Percentiles rank a stretch among this genome's conserved stretches.
These are phyloP conservation scores for Bothrops jararaca DNA, from an alignment of 2,113 vertebrate genomes.

Conservation along the genomic window DNA sequence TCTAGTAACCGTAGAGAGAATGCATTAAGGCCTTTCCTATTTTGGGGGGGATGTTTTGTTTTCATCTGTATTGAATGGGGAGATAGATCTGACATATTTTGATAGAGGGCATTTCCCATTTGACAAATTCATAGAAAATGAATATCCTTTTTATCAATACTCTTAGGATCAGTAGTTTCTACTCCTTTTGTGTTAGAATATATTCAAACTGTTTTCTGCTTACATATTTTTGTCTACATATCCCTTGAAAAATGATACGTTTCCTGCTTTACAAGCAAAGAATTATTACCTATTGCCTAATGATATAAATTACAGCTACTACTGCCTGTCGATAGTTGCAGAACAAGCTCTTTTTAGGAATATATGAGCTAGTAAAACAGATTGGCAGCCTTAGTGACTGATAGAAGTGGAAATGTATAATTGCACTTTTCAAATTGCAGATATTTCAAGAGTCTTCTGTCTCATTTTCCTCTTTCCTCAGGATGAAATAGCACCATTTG, in stretches of 20 bases:
- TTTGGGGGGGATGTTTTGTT: too few species aligned
- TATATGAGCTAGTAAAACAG: background rate
- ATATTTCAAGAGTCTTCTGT: constrained; percentile 8
- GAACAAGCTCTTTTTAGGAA: background rate
- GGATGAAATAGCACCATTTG: constrained; percentile 50
- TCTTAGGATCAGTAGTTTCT: background rate
- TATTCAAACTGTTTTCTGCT: background rate
- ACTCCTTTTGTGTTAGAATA: background rate
- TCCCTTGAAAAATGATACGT: background rate
- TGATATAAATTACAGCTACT: background rate
- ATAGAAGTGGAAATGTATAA: constrained; percentile 1
- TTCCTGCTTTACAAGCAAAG: background rate
- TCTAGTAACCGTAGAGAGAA: background rate
- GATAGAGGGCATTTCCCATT: background rate
- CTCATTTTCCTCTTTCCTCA: constrained; percentile 36
- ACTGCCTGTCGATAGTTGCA: background rate
- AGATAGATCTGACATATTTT: background rate
- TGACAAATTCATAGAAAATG: background rate
- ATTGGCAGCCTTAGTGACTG: background rate
- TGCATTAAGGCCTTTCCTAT: background rate
- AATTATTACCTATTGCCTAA: background rate
- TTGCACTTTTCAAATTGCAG: background rate
- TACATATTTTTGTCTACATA: background rate
- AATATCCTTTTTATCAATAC: background rate
- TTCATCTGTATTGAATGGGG: background rate